Conservation (phyloP, 2,888 invertebrate species). For the Agrochola lychnidis region DNA sequence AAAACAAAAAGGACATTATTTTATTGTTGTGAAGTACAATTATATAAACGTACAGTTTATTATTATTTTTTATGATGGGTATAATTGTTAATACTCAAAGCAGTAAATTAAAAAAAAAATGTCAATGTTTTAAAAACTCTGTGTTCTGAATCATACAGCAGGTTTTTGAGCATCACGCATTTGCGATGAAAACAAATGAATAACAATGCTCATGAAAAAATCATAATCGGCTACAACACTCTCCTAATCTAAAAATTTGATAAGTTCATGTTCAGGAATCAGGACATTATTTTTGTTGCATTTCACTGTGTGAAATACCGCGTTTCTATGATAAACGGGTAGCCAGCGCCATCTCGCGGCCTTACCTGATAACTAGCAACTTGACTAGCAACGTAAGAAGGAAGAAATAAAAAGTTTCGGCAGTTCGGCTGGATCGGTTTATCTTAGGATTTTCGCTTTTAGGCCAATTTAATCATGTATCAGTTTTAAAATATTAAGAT, state of each 20-base stretch:
- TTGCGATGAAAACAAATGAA: neutral
- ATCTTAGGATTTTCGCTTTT: neutral
- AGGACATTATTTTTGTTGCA: neutral
- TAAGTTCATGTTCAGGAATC: neutral
- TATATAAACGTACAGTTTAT: neutral
- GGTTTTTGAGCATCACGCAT: neutral
- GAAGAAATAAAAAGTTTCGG: neutral
- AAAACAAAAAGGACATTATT: too few relatives aligned
- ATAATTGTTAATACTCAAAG: neutral
- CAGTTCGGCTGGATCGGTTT: neutral
- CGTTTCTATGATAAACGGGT: neutral
- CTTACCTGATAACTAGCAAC: neutral
- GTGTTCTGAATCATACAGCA: neutral
- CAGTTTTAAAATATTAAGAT: neutral
- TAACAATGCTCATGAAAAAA: neutral
- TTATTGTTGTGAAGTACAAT: neutral
- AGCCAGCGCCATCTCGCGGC: conserved; percentile 25
- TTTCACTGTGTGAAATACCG: neutral
- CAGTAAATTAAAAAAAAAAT: neutral
- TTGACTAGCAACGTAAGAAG: neutral
- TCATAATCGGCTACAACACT: neutral
- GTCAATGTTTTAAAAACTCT: neutral
- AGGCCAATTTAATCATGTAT: too few relatives aligned
- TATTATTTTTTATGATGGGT: neutral
- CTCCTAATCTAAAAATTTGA: neutral